Evolutionary conservation across 2,888 invertebrate species (phyloP).

Genomic region (Sepioteuthis lessoniana): DNA sequence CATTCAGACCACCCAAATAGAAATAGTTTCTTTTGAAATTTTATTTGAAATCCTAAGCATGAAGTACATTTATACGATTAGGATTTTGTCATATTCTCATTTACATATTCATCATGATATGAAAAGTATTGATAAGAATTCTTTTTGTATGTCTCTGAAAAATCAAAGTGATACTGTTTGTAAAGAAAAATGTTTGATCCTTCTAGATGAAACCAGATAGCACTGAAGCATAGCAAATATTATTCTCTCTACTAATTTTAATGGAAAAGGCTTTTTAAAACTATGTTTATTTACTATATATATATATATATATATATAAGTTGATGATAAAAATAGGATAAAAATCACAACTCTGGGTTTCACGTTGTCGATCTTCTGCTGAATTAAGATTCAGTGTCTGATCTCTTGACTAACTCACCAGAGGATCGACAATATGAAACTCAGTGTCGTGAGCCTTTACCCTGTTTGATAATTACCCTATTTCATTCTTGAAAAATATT

Average conservation of each 20-base stretch:
- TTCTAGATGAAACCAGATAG: background rate
- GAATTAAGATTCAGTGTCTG: too few species aligned
- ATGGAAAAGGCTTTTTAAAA: too few species aligned
- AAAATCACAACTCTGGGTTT: too few species aligned
- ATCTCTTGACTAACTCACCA: too few species aligned
- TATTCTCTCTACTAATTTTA: background rate
- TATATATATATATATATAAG: too few species aligned
- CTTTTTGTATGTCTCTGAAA: background rate
- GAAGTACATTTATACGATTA: background rate
- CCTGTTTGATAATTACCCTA: too few species aligned
- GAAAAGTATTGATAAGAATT: background rate
- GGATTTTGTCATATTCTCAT: background rate
- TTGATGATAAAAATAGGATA: too few species aligned
- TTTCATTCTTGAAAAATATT: too few species aligned
- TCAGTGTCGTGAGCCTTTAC: too few species aligned
- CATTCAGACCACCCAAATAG: background rate
- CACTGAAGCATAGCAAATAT: background rate
- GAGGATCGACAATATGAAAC: too few species aligned
- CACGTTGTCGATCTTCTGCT: too few species aligned
- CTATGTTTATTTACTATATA: too few species aligned
- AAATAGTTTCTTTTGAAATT: background rate
- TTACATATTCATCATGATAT: background rate
- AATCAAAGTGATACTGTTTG: background rate
- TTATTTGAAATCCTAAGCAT: constrained; percentile 4
- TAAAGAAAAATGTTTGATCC: background rate